phyloP scores from a whole-genome alignment of 1,140 invertebrate species.

The Trichogramma pretiosum region DNA sequence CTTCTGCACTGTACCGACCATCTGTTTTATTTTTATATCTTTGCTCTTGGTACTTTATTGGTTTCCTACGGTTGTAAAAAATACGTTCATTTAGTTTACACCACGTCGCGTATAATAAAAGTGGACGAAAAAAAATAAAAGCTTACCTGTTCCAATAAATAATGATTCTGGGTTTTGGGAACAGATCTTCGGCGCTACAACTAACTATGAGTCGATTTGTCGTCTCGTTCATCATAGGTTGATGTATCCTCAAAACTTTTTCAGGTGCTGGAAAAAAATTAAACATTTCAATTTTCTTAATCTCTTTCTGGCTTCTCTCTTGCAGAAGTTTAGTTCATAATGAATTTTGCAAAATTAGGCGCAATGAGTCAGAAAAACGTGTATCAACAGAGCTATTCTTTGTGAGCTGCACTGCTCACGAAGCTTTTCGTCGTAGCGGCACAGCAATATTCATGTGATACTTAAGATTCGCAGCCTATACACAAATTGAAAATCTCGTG shows the following conservation, averaged over 20 bases:
- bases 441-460: no score
- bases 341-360: no score
- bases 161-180: conserved; percentile 30
- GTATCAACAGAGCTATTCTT: no score
- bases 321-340: no score
- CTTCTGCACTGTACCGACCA: conserved; percentile 33
- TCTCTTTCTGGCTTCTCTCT: no score
- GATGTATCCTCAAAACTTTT: conserved; percentile 28
- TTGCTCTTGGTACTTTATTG: conserved; percentile 2
- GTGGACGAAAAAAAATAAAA: background rate
- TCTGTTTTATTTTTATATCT: conserved; percentile 21
- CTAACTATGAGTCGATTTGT: conserved; percentile 27
- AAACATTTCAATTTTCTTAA: no score
- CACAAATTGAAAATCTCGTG: no score
- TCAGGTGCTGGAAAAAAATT: conserved; percentile 29
- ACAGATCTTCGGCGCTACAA: conserved; percentile 32
- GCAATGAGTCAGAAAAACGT: no score
- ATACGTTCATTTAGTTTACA: no score
- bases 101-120: background rate
- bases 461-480: no score
- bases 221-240: conserved; percentile 26
- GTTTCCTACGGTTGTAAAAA: conserved; percentile 5
- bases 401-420: no score
- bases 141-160: conserved; percentile 31
- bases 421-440: no score